Percentiles rank a stretch among this genome's conserved stretches.
Conservation (phyloP, 2,888 invertebrate genomes). For the Athalia cordata region DNA sequence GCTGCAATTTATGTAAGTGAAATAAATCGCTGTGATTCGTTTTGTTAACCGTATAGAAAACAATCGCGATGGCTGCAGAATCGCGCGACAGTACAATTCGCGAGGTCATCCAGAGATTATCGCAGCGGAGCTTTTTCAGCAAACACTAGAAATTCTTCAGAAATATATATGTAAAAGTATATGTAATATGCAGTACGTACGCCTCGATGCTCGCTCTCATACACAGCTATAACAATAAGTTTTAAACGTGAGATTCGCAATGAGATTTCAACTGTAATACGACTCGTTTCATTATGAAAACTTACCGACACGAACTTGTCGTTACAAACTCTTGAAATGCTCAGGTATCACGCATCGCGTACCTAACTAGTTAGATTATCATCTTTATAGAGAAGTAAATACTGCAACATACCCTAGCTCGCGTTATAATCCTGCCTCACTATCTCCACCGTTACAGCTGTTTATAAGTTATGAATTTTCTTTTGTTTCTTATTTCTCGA, state of each 20-base stretch:
- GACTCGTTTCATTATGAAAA: constrained; percentile 5
- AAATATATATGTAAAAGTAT: no score
- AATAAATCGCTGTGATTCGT: constrained; percentile 15
- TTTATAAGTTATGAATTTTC: no score
- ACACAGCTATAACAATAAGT: neutral
- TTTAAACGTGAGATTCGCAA: constrained; percentile 6
- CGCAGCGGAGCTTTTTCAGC: neutral
- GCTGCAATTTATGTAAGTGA: constrained; percentile 7
- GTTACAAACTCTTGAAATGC: neutral
- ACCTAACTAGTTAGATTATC: neutral
- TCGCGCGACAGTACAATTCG: no score
- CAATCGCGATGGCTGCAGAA: no score
- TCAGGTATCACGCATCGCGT: neutral
- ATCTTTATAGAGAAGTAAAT: no score
- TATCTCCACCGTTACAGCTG: no score
- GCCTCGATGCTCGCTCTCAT: neutral
- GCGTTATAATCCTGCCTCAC: no score
- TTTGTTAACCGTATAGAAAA: no score
- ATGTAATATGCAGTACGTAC: neutral
- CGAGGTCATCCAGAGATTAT: constrained; percentile 8
- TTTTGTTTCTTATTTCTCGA: no score
- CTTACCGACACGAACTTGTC: constrained; percentile 12
- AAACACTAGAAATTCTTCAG: no score
- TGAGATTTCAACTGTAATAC: constrained; percentile 18
- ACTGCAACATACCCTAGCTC: no score